Evolutionary conservation across 2,797 vertebrate species (phyloP).

Genomic region (Natrix natrix): DNA sequence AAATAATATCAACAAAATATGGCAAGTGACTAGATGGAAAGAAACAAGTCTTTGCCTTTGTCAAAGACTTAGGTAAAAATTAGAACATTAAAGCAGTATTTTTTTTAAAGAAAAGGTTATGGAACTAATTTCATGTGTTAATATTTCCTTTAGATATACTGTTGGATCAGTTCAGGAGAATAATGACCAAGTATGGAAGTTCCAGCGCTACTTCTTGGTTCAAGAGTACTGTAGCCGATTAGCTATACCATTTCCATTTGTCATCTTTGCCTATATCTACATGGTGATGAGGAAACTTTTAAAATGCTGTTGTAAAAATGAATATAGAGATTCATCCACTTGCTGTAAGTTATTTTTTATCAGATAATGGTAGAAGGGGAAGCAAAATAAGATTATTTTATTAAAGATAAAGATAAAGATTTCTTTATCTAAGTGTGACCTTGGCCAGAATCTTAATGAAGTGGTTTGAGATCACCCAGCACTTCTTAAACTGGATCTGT

Average conservation of each 20-base stretch:
- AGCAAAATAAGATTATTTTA: not conserved
- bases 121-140: not conserved
- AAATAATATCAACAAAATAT: not conserved
- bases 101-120: not conserved
- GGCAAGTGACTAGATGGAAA: not conserved
- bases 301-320: constrained; percentile 69
- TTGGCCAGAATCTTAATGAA: not conserved
- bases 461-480: not conserved
- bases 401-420: not conserved
- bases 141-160: constrained; percentile 67
- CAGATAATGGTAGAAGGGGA: not conserved
- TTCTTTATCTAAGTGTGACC: not conserved
- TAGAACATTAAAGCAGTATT: not conserved
- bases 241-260: constrained; percentile 76
- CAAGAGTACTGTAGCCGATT: constrained; percentile 78
- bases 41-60: not conserved
- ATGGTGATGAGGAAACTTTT: constrained; percentile 73
- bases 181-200: constrained; percentile 80
- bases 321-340: constrained; percentile 35
- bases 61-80: not conserved
- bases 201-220: constrained; percentile 78
- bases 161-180: constrained; percentile 79
- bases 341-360: constrained; percentile 72
- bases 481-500: no score
- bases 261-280: constrained; percentile 77